Conservation (phyloP, 2,888 invertebrate genomes). For the Trissoscelio sp. region DNA sequence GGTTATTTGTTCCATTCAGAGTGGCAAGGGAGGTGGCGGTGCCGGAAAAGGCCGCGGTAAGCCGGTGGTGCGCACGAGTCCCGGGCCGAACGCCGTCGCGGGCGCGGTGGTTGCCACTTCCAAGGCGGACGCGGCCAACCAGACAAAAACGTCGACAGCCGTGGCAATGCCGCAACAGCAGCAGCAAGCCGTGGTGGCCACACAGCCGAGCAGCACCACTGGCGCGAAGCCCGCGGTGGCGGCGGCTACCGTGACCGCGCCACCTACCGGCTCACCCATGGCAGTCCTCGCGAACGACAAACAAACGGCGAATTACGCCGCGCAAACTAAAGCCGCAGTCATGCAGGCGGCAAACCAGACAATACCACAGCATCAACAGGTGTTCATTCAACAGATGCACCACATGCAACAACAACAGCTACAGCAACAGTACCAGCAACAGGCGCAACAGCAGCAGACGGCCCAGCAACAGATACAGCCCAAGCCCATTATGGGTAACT, state of each 20-base stretch:
- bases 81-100: constrained; percentile 86
- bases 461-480: constrained; percentile 85
- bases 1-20: constrained; percentile 74
- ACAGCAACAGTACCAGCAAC: constrained; percentile 77
- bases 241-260: constrained; percentile 73
- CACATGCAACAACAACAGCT: constrained; percentile 80
- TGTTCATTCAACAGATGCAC: constrained; percentile 78
- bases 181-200: too few species aligned
- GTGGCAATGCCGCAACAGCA: constrained; percentile 74
- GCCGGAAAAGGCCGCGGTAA: constrained; percentile 89
- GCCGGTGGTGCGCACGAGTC: constrained; percentile 87
- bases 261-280: constrained; percentile 85
- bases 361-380: constrained; percentile 80
- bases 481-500: constrained; percentile 86
- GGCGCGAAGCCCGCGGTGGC: constrained; percentile 65
- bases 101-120: constrained; percentile 79
- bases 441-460: constrained; percentile 73
- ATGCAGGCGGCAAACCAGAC: constrained; percentile 80
- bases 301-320: constrained; percentile 83
- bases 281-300: constrained; percentile 84
- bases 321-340: constrained; percentile 81
- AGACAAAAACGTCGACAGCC: constrained; percentile 83
- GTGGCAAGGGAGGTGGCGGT: constrained; percentile 80
- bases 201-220: constrained; percentile 71
- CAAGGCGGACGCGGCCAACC: constrained; percentile 85